These are phyloP conservation scores for Megaustenia siamemsis DNA, from an alignment of 2,888 invertebrate genomes.

Conservation along the genomic window DNA sequence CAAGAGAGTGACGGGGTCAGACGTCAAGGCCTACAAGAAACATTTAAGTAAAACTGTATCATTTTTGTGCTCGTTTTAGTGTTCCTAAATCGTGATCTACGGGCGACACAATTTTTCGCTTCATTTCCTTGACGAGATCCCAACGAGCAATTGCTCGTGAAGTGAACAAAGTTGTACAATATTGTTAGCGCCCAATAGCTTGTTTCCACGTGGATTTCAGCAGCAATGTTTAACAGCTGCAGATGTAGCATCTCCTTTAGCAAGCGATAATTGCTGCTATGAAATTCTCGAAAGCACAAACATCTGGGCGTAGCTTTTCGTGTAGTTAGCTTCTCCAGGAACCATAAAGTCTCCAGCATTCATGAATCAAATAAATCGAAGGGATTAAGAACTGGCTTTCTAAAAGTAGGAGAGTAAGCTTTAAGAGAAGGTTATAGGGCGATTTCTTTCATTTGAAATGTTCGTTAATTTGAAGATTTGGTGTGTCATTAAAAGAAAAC, in stretches of 20 bases:
- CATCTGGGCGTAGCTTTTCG: neutral
- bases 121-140: neutral
- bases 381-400: no score
- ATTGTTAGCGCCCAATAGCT: slow-evolving; percentile 20
- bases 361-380: no score
- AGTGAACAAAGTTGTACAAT: slow-evolving; percentile 5
- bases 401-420: no score
- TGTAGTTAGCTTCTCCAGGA: no score
- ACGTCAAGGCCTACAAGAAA: slow-evolving; percentile 13
- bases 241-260: neutral
- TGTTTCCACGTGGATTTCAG: neutral
- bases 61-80: neutral
- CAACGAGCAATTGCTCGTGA: slow-evolving; percentile 17
- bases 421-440: no score
- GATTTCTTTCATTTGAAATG: no score
- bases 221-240: neutral
- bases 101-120: slow-evolving; percentile 33
- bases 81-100: neutral
- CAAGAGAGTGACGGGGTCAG: neutral
- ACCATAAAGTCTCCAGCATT: no score
- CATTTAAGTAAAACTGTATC: neutral
- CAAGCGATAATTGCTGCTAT: neutral
- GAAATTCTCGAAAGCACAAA: neutral
- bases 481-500: no score
- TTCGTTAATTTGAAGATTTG: no score